Percentiles rank a stretch among this genome's conserved stretches.
Conservation (phyloP, 2,113 vertebrate genomes). For the Coptodon rendalli region DNA sequence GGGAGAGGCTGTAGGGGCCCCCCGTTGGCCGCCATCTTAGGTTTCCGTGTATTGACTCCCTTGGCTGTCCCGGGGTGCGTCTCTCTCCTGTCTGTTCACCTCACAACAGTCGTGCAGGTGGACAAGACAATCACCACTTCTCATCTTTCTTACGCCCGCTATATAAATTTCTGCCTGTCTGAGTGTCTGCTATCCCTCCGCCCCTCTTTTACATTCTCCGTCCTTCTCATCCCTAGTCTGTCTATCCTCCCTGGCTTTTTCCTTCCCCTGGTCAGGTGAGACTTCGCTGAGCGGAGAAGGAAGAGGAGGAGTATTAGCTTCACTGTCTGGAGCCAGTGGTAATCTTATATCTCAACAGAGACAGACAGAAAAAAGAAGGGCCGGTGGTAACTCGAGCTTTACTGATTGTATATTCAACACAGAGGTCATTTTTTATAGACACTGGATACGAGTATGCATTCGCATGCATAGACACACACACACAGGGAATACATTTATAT, state of each 20-base stretch:
- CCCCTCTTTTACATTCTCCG: not conserved
- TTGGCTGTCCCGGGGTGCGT: not conserved
- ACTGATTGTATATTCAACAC: constrained; percentile 58
- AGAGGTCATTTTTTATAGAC: constrained; percentile 60
- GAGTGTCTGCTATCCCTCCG: not conserved
- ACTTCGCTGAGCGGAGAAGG: constrained; percentile 1
- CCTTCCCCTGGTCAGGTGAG: constrained; percentile 41
- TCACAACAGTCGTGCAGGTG: constrained; percentile 24
- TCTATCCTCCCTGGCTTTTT: not conserved
- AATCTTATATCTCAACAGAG: constrained; percentile 61
- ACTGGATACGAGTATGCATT: constrained; percentile 38
- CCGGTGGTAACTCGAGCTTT: constrained; percentile 56
- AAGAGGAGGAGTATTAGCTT: constrained; percentile 41
- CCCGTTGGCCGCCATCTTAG: constrained; percentile 44
- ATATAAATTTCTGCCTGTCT: not conserved
- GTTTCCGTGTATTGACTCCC: constrained; percentile 39
- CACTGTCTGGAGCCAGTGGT: constrained; percentile 69
- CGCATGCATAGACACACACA: not conserved
- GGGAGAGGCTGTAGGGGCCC: not conserved
- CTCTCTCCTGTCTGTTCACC: constrained; percentile 9
- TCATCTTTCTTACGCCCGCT: constrained; percentile 7
- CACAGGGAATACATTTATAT: not conserved
- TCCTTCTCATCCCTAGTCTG: constrained; percentile 21
- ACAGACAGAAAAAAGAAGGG: constrained; percentile 25
- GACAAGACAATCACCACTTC: constrained; percentile 17